These are phyloP conservation scores for Thalassoma bifasciatum DNA, from an alignment of 2,113 vertebrate genomes.

Conservation along the genomic window DNA sequence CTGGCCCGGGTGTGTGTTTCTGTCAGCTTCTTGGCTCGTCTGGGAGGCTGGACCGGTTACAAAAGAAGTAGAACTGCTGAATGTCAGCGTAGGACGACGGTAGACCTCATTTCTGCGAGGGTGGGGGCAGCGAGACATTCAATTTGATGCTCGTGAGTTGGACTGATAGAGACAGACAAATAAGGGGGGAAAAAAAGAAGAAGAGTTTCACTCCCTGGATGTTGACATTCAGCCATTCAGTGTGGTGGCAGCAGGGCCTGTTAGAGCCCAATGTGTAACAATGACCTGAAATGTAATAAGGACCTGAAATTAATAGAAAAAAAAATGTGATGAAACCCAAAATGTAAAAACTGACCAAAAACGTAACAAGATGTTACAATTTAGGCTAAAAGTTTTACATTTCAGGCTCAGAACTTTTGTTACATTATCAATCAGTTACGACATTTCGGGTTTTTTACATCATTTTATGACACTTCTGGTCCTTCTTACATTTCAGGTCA, in stretches of 20 bases:
- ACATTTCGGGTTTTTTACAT: too few species aligned
- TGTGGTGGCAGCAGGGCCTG: constrained; percentile 10
- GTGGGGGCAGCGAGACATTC: neutral
- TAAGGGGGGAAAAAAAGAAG: constrained; percentile 10
- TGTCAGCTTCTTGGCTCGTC: constrained; percentile 50
- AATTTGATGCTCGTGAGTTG: neutral
- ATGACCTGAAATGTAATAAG: too few species aligned
- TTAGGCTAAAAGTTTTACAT: too few species aligned
- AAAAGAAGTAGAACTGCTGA: constrained; percentile 51
- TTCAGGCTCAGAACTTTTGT: too few species aligned
- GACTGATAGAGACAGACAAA: constrained; percentile 4
- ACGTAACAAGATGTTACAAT: too few species aligned
- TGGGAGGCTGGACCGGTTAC: constrained; percentile 33
- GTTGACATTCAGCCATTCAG: constrained; percentile 34
- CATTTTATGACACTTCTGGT: too few species aligned
- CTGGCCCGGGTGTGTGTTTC: constrained; percentile 31
- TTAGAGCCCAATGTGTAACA: too few species aligned
- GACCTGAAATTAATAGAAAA: too few species aligned
- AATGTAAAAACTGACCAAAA: too few species aligned
- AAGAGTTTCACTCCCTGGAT: constrained; percentile 2
- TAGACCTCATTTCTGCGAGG: constrained; percentile 23
- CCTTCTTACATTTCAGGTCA: too few species aligned
- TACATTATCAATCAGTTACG: too few species aligned
- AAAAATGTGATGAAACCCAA: too few species aligned
- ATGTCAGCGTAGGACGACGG: constrained; percentile 25